Percentiles rank a stretch among this genome's conserved stretches.
Evolutionary conservation across 2,888 invertebrate genomes (phyloP).

Genomic region (Pterostichus niger): DNA sequence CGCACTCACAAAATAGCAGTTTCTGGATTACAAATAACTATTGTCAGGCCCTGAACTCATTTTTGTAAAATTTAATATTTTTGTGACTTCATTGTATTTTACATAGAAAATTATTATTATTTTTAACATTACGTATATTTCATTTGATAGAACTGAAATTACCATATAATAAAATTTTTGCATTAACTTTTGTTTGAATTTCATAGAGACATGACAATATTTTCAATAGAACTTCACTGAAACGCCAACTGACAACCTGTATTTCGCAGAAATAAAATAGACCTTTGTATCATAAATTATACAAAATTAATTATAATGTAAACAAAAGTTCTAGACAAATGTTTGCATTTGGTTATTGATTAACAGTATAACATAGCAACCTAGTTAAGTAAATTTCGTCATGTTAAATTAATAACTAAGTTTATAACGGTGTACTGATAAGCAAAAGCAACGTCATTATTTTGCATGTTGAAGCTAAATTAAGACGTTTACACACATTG

Average conservation of each 20-base stretch:
- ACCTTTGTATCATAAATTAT: conserved; percentile 18
- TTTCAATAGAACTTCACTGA: not conserved
- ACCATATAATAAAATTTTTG: not conserved
- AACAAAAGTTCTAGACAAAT: conserved; percentile 45
- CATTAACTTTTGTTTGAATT: not conserved
- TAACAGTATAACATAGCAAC: not conserved
- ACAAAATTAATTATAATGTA: conserved; percentile 47
- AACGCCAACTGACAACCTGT: not conserved
- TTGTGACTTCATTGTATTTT: not conserved
- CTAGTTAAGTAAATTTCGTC: conserved; percentile 44
- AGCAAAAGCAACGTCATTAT: conserved; percentile 39
- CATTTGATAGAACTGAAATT: not conserved
- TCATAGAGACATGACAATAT: not conserved
- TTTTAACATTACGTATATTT: not conserved
- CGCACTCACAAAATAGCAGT: no score
- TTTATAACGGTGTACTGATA: conserved; percentile 42
- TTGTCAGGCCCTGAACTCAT: no score
- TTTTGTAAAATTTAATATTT: not conserved
- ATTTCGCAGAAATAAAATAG: not conserved
- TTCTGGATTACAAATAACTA: no score
- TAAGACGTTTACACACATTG: conserved; percentile 50
- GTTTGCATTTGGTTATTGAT: conserved; percentile 43
- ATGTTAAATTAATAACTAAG: conserved; percentile 44
- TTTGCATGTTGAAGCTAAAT: conserved; percentile 35
- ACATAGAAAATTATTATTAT: no score